A percentile compares a stretch with the other conserved stretches of the same genome.
Evolutionary conservation across 2,113 vertebrate species (phyloP).

Genomic region (Anoplopoma fimbria): DNA sequence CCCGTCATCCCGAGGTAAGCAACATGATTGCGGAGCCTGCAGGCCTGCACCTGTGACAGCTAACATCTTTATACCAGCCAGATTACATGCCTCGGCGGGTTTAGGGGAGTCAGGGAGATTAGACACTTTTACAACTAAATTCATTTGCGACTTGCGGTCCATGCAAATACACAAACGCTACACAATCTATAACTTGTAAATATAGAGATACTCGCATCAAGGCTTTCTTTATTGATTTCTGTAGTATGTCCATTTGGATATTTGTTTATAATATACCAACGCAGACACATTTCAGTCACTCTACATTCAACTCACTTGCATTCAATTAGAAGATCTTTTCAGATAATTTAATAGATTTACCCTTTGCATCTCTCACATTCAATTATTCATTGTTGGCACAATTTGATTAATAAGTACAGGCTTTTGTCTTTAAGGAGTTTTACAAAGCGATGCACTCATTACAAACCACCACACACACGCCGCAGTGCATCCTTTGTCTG

Average conservation of each 20-base stretch:
- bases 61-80: conserved; percentile 62
- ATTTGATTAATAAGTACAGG: neutral
- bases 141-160: conserved; percentile 12
- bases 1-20: conserved; percentile 63
- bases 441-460: neutral
- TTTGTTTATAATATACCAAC: conserved; percentile 7
- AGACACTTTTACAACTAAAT: conserved; percentile 40
- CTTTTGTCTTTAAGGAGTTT: neutral
- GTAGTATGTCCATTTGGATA: neutral
- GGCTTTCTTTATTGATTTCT: neutral
- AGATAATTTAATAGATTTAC: neutral
- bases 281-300: neutral
- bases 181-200: conserved; percentile 3
- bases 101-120: conserved; percentile 40
- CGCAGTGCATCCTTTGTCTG: neutral
- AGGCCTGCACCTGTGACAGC: conserved; percentile 61
- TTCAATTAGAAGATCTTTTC: conserved; percentile 7
- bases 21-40: conserved; percentile 74
- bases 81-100: conserved; percentile 46
- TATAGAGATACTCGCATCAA: conserved; percentile 5
- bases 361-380: neutral
- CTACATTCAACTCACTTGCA: neutral
- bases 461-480: neutral
- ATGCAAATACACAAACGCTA: conserved; percentile 27
- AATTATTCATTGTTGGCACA: conserved; percentile 8